Base-by-base conservation (phyloP, 2,888 invertebrate genomes). In the Tetropium fuscum region DNA sequence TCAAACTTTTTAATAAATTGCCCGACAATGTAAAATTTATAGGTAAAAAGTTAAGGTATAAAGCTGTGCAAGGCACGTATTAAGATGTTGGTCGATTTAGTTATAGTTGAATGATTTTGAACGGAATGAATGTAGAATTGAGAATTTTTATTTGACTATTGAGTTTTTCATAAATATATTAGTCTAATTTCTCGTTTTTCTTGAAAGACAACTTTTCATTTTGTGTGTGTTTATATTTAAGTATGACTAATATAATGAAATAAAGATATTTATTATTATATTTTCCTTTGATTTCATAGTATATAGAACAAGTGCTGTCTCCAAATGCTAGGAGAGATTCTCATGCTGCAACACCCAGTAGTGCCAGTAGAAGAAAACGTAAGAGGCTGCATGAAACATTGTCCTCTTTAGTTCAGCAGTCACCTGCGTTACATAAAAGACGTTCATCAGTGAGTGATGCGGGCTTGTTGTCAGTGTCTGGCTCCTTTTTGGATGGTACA, bases 401-500 rank as follows among this genome's bases (percentile, higher is more conserved):
- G 36, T 86, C 86, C 36, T 86, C 85, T 71, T 80, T 88, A 59
- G 86, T 86, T 4, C 83, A 83, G 66, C 84, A 78, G 57, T 81
- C 78, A 75, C 86, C 88, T 10, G 87, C 87, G 67, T 80, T 88
- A 40, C 86, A 88, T 77, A 95, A 95, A 82, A 87, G 95, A 18
- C 88, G 95, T 64, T 94, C 95, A 1, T 94, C 94, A 4, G 90
- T 94, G 41, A 92, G 92, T 70, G 95, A 95, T 82, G 90, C 93
- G 41, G 93, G 92, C 25, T 86, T 92, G 60, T 86, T 95, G 57
- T 93, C 93, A 68, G 88, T 94, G 53, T 94, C 94, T 66, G 93
- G 92, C 22, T 95, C 95, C 72, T 91, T 95, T 80, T 86, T 97
- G 65, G 97, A 97, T 79, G 92, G 92, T 74, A 95, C 95, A 49